Evolutionary conservation across 2,888 invertebrate genomes (phyloP).

Genomic region (Junonia oenone): DNA sequence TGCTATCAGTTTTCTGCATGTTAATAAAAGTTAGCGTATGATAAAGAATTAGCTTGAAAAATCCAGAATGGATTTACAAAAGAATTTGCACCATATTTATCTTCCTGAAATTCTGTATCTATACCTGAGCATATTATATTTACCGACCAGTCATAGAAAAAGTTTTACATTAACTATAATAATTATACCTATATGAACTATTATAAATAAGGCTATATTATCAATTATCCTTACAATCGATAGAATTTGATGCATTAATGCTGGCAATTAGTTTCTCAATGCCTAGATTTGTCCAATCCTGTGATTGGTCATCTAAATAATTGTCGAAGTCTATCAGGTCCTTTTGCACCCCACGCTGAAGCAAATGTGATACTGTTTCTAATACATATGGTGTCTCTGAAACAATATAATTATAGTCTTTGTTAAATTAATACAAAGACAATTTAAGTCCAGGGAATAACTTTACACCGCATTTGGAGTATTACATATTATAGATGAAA

Average conservation of each 20-base stretch:
- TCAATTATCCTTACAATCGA: slow-evolving; percentile 19
- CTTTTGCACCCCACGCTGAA: slow-evolving; percentile 86
- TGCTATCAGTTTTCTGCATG: too few species aligned
- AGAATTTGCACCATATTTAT: too few species aligned
- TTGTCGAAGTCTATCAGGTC: slow-evolving; percentile 97
- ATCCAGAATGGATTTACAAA: too few species aligned
- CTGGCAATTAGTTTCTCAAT: slow-evolving; percentile 61
- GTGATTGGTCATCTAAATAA: slow-evolving; percentile 93
- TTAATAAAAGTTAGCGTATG: too few species aligned
- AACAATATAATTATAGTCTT: slow-evolving; percentile 16
- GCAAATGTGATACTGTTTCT: slow-evolving; percentile 84
- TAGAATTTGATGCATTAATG: slow-evolving; percentile 35
- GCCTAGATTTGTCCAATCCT: slow-evolving; percentile 92
- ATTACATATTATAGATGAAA: too few species aligned
- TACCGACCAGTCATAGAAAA: not conserved
- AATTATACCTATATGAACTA: too few species aligned
- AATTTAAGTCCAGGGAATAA: not conserved
- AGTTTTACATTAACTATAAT: not conserved
- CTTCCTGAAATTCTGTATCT: too few species aligned
- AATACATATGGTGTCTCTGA: slow-evolving; percentile 71
- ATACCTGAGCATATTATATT: too few species aligned
- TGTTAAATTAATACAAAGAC: not conserved
- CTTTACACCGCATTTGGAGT: not conserved
- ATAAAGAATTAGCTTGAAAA: too few species aligned
- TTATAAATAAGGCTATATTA: too few species aligned